phyloP scores from a whole-genome alignment of 2,888 invertebrate species.

The Globia sparganii region DNA sequence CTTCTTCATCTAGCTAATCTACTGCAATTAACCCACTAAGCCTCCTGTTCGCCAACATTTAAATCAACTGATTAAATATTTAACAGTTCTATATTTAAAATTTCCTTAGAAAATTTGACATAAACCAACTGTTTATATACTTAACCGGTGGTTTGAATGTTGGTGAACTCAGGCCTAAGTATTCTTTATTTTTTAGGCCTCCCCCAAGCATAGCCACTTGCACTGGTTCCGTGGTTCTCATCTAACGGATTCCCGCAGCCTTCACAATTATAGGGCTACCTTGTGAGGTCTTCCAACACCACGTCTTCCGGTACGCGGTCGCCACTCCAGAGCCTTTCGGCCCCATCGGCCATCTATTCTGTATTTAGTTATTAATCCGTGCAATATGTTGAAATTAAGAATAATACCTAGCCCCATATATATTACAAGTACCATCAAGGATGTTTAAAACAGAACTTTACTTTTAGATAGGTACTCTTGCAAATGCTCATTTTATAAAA shows the following conservation, averaged over 20 bases:
- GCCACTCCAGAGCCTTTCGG: neutral
- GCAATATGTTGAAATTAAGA: neutral
- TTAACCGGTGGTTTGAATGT: too few species aligned
- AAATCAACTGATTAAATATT: too few species aligned
- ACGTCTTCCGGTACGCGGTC: neutral
- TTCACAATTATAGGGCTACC: neutral
- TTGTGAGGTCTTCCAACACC: neutral
- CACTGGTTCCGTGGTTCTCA: neutral
- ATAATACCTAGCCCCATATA: too few species aligned
- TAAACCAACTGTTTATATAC: too few species aligned
- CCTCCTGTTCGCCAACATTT: too few species aligned
- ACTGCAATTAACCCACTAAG: too few species aligned
- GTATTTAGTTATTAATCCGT: neutral
- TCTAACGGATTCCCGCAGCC: neutral
- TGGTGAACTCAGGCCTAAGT: too few species aligned
- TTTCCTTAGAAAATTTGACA: too few species aligned
- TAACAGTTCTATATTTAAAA: too few species aligned
- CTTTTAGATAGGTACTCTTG: neutral
- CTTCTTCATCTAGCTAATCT: neutral
- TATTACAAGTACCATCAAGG: constrained; percentile 8
- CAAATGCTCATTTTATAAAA: constrained; percentile 11
- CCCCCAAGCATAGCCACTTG: neutral
- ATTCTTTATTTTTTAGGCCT: neutral
- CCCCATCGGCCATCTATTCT: neutral
- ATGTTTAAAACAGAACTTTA: constrained; percentile 15